A percentile compares a stretch with the other conserved stretches of the same genome.
phyloP scores from a whole-genome alignment of 2,888 invertebrate species.

The Cataglyphis cursor region DNA sequence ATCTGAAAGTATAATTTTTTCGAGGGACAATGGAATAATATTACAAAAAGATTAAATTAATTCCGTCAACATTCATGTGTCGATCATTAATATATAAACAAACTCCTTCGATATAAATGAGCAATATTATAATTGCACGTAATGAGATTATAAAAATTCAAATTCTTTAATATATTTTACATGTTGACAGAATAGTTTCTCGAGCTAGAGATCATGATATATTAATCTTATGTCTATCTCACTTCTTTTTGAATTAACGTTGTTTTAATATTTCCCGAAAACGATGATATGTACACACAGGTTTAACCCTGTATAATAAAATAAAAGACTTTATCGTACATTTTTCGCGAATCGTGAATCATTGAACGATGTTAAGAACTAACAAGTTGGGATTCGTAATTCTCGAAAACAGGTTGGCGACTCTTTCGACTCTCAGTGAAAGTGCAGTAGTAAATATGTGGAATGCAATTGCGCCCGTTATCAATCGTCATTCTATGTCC shows the following conservation, averaged over 20 bases:
- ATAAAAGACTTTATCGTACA: not conserved
- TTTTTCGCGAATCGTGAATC: constrained; percentile 27
- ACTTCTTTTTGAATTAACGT: not conserved
- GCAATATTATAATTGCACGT: not conserved
- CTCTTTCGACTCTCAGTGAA: constrained; percentile 55
- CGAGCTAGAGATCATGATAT: not conserved
- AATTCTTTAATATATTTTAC: not conserved
- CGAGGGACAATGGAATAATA: not conserved
- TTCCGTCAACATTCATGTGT: not conserved
- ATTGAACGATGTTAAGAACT: constrained; percentile 41
- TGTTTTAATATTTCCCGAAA: not conserved
- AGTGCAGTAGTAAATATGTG: constrained; percentile 39
- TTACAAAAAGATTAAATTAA: not conserved
- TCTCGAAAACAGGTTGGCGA: constrained; percentile 51
- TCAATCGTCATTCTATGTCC: constrained; percentile 41
- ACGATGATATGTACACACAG: not conserved
- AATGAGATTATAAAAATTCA: not conserved
- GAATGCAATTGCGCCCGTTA: constrained; percentile 43
- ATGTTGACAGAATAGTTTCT: not conserved
- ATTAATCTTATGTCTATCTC: not conserved
- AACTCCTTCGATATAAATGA: not conserved
- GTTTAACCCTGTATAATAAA: not conserved
- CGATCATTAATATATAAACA: not conserved
- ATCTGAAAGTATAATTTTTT: not conserved
- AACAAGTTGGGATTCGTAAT: constrained; percentile 40